Evolutionary conservation across 1,140 invertebrate species (phyloP).

Genomic region (Ostrea denselamellosa): DNA sequence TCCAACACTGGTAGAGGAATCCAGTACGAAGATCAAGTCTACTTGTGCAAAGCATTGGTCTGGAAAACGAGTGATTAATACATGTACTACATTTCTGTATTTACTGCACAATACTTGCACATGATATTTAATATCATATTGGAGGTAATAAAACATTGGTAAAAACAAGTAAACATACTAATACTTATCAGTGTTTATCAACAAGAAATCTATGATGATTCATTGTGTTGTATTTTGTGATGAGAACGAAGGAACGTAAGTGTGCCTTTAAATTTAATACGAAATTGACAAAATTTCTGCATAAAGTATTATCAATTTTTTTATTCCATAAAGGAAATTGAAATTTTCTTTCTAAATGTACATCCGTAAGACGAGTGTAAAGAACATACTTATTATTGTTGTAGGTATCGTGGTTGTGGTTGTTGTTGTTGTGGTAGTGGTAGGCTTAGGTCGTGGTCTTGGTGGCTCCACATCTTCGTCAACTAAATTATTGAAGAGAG

Average conservation of each 20-base stretch:
- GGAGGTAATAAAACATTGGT: neutral
- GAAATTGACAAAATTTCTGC: too few species aligned
- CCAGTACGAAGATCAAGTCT: conserved; percentile 73
- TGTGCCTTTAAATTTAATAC: too few species aligned
- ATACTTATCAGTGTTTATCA: neutral
- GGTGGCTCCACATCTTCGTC: conserved; percentile 9
- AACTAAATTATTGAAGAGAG: neutral
- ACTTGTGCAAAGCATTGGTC: conserved; percentile 55
- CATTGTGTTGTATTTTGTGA: neutral
- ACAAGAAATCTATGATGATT: neutral
- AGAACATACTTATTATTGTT: neutral
- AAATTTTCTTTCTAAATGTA: too few species aligned
- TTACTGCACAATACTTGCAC: neutral
- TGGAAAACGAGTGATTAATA: conserved; percentile 10
- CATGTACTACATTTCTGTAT: too few species aligned
- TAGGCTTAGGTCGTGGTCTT: neutral
- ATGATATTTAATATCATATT: neutral
- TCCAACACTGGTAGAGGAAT: conserved; percentile 68
- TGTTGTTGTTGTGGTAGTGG: neutral
- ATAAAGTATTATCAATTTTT: too few species aligned
- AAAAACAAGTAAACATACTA: neutral
- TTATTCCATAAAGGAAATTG: too few species aligned
- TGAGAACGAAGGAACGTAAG: too few species aligned
- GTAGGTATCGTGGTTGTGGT: neutral
- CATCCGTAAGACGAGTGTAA: neutral